Evolutionary conservation across 2,113 vertebrate species (phyloP), one percentile per base, ranked within the genome.

Genomic region (Xyrauchen texanus): DNA sequence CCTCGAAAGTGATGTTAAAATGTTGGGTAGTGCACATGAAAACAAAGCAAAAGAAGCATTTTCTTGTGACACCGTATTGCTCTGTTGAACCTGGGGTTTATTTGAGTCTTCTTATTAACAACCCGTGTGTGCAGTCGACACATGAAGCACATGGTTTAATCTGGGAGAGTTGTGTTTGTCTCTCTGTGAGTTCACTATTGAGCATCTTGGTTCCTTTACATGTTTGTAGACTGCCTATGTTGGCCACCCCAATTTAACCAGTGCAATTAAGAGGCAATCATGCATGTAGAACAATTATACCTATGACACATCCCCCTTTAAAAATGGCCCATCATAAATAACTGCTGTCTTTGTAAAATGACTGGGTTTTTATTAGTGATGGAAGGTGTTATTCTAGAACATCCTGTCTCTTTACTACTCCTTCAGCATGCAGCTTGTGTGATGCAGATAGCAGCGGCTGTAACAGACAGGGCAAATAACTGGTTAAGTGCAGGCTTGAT

Each of bases 201-300:
- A 71, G 15, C 13, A 16, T 10, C 13, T 15, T 45, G 44, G 21
- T 42, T 42, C n/a, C 34, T 73, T 51, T 47, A 44, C 69, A 8
- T 12, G 10, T 57, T 55, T 68, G 60, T 34, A 15, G 13, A 70
- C 13, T 5, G 34, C 13, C 6, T 12, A 12, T 4, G 8, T 82
- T 66, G 69, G 62, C 49, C 61, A 83, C 64, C 55, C 66, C 63
- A 64, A 77, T 79, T 66, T 66, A 83, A 69, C 16, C 58, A 75
- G 76, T 7, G 2, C 44, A 76, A 81, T 81, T 83, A 75, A 58
- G 44, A 64, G 8, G 49, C 60, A 78, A 13, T 81, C 81, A 76
- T 60, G 63, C 81, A 85, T 75, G 44, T 44, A 79, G 66, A 69
- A 58, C 57, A 67, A 77, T 80, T 82, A 78, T 15, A 47, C 73